Conservation (phyloP, 2,888 invertebrate species). For the Oscheius sp. region DNA sequence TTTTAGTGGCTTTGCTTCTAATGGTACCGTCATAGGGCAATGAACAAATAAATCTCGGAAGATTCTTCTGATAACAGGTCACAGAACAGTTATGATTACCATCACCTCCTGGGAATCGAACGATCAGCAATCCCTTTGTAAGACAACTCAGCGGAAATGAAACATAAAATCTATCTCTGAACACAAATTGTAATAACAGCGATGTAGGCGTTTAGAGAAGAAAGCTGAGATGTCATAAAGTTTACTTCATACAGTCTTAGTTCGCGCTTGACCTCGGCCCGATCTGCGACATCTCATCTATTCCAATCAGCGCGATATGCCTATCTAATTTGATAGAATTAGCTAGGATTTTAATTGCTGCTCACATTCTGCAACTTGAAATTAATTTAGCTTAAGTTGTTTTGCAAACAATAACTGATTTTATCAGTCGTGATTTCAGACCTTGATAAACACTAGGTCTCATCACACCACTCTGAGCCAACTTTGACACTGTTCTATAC, state of each 20-base stretch:
- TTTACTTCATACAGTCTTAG: too few relatives aligned
- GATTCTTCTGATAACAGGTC: constrained; percentile 13
- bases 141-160: background rate
- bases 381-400: too few relatives aligned
- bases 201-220: too few relatives aligned
- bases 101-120: too few relatives aligned
- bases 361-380: too few relatives aligned
- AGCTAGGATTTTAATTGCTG: too few relatives aligned
- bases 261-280: constrained; percentile 11
- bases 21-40: background rate
- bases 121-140: too few relatives aligned
- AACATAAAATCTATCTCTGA: background rate
- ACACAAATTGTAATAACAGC: background rate
- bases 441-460: background rate
- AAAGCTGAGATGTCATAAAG: too few relatives aligned
- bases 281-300: constrained; percentile 15
- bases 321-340: constrained; percentile 11
- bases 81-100: too few relatives aligned
- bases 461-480: constrained; percentile 11
- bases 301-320: constrained; percentile 1
- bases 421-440: constrained; percentile 9
- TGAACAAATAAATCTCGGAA: constrained; percentile 27
- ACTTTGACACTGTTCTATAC: background rate
- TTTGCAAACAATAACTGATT: too few relatives aligned
- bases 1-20: too few relatives aligned